These are phyloP conservation scores for Perca schrenkii DNA, from an alignment of 2,113 vertebrate genomes.

Conservation along the genomic window DNA sequence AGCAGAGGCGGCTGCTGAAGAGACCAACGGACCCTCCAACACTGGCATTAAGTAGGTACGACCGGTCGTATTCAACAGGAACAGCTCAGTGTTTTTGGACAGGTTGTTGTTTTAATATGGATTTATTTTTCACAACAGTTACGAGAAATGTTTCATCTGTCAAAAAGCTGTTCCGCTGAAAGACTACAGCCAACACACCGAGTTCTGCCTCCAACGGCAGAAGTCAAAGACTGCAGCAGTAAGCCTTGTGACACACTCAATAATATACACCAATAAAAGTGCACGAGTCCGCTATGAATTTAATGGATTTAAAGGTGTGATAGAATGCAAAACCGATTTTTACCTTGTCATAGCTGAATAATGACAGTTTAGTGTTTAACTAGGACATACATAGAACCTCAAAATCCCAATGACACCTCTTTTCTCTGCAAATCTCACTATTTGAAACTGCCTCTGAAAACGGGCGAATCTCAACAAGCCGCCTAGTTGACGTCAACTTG, in stretches of 20 bases:
- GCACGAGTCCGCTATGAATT: neutral
- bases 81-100: neutral
- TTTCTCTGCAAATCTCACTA: too few species aligned
- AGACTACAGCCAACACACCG: constrained; percentile 89
- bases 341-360: too few species aligned
- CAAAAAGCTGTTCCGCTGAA: constrained; percentile 82
- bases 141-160: constrained; percentile 93
- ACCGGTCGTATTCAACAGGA: rapidly evolving
- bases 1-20: constrained; percentile 38
- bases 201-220: constrained; percentile 84
- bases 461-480: too few species aligned
- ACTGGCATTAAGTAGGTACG: constrained; percentile 82
- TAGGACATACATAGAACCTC: too few species aligned
- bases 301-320: neutral
- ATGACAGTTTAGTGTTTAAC: too few species aligned
- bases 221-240: constrained; percentile 29
- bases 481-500: too few species aligned
- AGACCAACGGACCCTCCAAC: neutral
- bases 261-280: neutral
- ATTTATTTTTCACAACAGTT: constrained; percentile 40
- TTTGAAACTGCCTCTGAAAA: too few species aligned
- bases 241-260: neutral
- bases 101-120: neutral
- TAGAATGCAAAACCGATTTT: too few species aligned
- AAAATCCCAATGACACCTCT: too few species aligned